A percentile compares a stretch with the other conserved stretches of the same genome.
These are phyloP conservation scores for Idaea dimidiata DNA, from an alignment of 2,888 invertebrate species.

Conservation along the genomic window DNA sequence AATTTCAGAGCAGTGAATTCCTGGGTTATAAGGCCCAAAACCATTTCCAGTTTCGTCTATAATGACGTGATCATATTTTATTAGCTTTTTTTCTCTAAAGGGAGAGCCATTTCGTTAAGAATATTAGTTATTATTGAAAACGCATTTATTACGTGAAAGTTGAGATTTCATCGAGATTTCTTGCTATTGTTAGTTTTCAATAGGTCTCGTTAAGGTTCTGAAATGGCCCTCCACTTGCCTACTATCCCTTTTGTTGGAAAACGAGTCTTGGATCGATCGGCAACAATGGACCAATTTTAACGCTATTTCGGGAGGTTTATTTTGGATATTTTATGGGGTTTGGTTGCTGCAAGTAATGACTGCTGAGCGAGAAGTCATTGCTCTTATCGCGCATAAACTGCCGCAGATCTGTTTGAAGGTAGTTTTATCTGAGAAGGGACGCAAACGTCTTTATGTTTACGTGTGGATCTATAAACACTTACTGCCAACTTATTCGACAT, in stretches of 20 bases:
- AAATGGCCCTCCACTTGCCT: constrained; percentile 59
- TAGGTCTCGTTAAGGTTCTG: constrained; percentile 67
- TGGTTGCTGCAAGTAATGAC: constrained; percentile 24
- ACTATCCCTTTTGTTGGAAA: constrained; percentile 68
- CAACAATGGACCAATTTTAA: constrained; percentile 71
- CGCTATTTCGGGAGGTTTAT: constrained; percentile 50
- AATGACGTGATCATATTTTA: constrained; percentile 10
- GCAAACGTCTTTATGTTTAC: neutral
- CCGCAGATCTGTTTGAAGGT: neutral
- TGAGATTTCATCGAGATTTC: constrained; percentile 61
- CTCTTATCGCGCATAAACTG: constrained; percentile 2
- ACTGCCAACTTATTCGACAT: neutral
- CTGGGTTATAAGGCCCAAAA: neutral
- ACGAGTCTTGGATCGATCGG: constrained; percentile 69
- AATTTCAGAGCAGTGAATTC: neutral
- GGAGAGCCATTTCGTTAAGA: constrained; percentile 8
- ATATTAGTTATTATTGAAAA: constrained; percentile 27
- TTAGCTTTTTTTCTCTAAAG: constrained; percentile 10
- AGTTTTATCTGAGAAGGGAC: neutral
- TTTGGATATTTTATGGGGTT: constrained; percentile 35
- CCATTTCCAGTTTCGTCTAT: neutral
- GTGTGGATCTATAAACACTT: too few species aligned
- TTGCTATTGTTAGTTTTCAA: constrained; percentile 66
- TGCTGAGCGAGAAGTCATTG: constrained; percentile 5
- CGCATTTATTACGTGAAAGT: constrained; percentile 48